phyloP scores from a whole-genome alignment of 1,140 invertebrate species.

The Drosophila kepulauana region DNA sequence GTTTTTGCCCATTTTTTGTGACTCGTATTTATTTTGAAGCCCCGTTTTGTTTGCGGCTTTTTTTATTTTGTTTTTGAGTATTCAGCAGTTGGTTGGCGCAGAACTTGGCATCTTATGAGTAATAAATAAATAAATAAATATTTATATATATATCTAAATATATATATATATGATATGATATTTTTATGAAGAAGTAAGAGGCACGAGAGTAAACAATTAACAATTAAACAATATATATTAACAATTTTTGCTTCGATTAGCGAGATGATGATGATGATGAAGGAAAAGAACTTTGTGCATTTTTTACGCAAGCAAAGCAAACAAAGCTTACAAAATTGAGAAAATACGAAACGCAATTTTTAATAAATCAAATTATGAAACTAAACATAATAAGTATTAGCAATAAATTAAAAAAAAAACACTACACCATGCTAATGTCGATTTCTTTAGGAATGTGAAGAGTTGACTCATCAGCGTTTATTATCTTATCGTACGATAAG shows the following conservation, averaged over 20 bases:
- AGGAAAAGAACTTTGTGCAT: conserved; percentile 67
- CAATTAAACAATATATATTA: conserved; percentile 70
- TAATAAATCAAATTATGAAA: conserved; percentile 82
- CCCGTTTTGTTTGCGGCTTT: conserved; percentile 62
- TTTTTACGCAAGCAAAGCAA: conserved; percentile 73
- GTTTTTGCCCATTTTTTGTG: conserved; percentile 11
- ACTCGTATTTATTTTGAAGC: conserved; percentile 28
- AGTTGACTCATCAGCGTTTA: conserved; percentile 11
- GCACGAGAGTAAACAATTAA: conserved; percentile 69
- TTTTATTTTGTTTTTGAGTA: conserved; percentile 55
- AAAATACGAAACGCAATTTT: conserved; percentile 75
- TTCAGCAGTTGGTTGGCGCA: conserved; percentile 61
- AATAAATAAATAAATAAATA: conserved; percentile 42
- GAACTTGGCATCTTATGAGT: conserved; percentile 79
- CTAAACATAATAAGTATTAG: conserved; percentile 74
- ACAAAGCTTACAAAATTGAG: conserved; percentile 73
- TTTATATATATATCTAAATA: conserved; percentile 60
- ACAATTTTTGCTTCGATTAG: conserved; percentile 81
- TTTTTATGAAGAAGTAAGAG: conserved; percentile 72
- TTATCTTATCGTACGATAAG: conserved; percentile 56
- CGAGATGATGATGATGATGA: conserved; percentile 27
- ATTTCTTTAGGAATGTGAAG: conserved; percentile 5
- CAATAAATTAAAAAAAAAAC: conserved; percentile 71
- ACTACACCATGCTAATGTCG: neutral
- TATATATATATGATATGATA: conserved; percentile 69